Percentiles rank a stretch among this genome's conserved stretches.
These are phyloP conservation scores for Antechinus flavipes DNA, from an alignment of 2,113 vertebrate species.

Conservation along the genomic window DNA sequence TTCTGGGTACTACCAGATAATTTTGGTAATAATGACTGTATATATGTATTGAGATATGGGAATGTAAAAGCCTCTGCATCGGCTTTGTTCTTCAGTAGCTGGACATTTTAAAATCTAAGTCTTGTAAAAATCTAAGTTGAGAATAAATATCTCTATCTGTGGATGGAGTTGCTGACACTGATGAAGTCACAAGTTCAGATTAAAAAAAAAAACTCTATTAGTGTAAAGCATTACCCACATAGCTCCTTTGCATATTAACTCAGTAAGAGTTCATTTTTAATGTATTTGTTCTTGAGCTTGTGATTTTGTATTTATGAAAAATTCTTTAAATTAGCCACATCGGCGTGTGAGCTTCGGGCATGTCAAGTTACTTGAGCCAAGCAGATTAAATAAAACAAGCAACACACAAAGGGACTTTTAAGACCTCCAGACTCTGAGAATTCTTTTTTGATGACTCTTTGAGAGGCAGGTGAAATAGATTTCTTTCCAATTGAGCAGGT, in stretches of 20 bases:
- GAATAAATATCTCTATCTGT: neutral
- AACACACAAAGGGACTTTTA: neutral
- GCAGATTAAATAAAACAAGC: neutral
- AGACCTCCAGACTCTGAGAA: neutral
- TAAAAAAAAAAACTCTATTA: neutral
- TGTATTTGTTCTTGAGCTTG: neutral
- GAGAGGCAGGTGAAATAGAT: neutral
- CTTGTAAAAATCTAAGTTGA: neutral
- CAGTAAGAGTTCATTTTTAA: neutral
- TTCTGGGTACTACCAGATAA: neutral
- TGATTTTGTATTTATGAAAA: neutral
- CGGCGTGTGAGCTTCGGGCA: neutral
- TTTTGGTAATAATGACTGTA: neutral
- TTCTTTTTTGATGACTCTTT: neutral
- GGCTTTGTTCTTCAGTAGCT: neutral
- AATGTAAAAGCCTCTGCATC: neutral
- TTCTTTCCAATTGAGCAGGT: neutral
- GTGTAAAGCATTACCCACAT: neutral
- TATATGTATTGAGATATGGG: neutral
- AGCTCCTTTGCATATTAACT: neutral
- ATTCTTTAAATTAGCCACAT: neutral
- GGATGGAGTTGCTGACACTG: neutral
- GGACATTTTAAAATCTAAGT: neutral
- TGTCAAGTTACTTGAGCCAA: neutral
- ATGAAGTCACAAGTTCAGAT: neutral